These are phyloP conservation scores for Sebastes miniatus DNA, from an alignment of 2,797 vertebrate genomes.

Conservation along the genomic window DNA sequence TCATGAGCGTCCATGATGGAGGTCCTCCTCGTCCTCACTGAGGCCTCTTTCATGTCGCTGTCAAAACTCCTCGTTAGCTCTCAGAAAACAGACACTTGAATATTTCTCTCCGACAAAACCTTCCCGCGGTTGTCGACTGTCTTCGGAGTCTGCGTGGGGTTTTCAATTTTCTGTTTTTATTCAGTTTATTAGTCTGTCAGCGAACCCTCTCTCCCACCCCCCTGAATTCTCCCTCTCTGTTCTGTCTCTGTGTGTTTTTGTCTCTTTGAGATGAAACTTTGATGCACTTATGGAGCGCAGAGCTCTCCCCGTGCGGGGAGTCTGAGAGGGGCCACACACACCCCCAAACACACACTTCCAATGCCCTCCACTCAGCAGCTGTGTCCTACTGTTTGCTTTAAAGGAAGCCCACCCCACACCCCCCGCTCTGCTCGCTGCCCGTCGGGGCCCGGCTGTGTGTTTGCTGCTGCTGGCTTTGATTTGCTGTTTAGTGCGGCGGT, in stretches of 20 bases:
- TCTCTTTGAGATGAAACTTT: slow-evolving; percentile 73
- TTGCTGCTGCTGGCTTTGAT: slow-evolving; percentile 70
- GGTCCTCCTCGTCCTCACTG: neutral
- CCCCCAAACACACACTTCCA: slow-evolving; percentile 13
- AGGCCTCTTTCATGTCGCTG: slow-evolving; percentile 20
- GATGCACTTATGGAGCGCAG: slow-evolving; percentile 67
- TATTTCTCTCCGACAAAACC: neutral
- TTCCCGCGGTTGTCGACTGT: neutral
- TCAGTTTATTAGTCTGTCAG: slow-evolving; percentile 18
- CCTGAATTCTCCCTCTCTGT: slow-evolving; percentile 17
- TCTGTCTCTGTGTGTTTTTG: slow-evolving; percentile 46
- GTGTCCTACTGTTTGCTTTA: slow-evolving; percentile 47
- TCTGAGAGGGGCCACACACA: slow-evolving; percentile 42
- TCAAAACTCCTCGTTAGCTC: slow-evolving; percentile 24
- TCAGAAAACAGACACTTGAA: neutral
- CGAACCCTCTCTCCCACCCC: neutral
- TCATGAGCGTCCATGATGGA: neutral
- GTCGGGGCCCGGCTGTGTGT: slow-evolving; percentile 28
- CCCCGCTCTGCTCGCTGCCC: neutral
- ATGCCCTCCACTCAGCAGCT: slow-evolving; percentile 59
- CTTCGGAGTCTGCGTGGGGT: neutral
- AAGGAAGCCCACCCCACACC: neutral
- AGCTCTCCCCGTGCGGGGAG: slow-evolving; percentile 59
- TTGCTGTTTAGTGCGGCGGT: slow-evolving; percentile 41
- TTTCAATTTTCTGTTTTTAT: slow-evolving; percentile 26